These are phyloP conservation scores for Plagodis dolabraria DNA, from an alignment of 2,888 invertebrate genomes.

Conservation along the genomic window DNA sequence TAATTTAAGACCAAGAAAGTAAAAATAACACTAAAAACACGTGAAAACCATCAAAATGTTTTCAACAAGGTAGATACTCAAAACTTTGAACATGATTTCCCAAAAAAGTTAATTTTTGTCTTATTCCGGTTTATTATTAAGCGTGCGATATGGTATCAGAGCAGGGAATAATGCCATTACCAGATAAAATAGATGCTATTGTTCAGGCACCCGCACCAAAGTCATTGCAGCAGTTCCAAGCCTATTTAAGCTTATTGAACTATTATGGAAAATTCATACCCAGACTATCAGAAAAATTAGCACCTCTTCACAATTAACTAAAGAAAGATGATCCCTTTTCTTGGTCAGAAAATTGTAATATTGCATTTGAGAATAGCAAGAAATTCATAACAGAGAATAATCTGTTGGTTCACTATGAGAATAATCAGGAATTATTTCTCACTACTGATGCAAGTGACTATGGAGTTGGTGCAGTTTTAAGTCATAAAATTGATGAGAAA, in stretches of 20 bases:
- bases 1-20: too few species aligned
- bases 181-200: not conserved
- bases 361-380: not conserved
- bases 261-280: constrained; percentile 1
- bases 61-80: too few species aligned
- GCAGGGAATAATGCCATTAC: not conserved
- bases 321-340: not conserved
- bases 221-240: not conserved
- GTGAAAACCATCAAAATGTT: too few species aligned
- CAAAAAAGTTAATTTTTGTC: too few species aligned
- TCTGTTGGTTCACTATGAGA: not conserved
- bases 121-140: too few species aligned
- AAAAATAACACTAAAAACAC: too few species aligned
- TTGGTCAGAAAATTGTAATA: not conserved
- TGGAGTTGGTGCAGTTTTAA: constrained; percentile 28
- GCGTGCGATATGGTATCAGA: too few species aligned
- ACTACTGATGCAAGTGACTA: constrained; percentile 23
- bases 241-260: constrained; percentile 10
- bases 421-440: not conserved
- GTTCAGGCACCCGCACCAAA: not conserved
- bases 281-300: not conserved
- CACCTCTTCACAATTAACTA: not conserved
- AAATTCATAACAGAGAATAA: not conserved
- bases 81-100: too few species aligned
- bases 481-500: constrained; percentile 22